Evolutionary conservation across 2,113 vertebrate species (phyloP).

Genomic region (Antennarius striatus): DNA sequence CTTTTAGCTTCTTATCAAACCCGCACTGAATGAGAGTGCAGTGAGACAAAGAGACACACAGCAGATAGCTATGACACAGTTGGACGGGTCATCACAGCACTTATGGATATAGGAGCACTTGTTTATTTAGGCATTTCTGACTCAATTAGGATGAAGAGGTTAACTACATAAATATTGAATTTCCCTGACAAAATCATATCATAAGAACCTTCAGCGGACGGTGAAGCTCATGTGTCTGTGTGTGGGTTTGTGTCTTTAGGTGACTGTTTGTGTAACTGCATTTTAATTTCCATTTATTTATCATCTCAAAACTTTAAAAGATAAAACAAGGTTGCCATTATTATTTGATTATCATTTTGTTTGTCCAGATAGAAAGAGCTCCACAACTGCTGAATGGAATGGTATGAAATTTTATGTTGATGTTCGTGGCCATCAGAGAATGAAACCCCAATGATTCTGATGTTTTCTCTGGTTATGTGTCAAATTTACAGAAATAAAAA

Average conservation of each 20-base stretch:
- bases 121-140: slow-evolving; percentile 7
- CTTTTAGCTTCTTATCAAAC: slow-evolving; percentile 9
- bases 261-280: neutral
- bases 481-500: neutral
- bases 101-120: too few relatives aligned
- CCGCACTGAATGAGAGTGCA: slow-evolving; percentile 27
- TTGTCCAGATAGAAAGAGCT: too few relatives aligned
- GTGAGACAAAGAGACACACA: slow-evolving; percentile 2
- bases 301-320: too few relatives aligned
- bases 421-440: too few relatives aligned
- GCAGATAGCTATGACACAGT: neutral
- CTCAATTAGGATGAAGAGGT: slow-evolving; percentile 45
- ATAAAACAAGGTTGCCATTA: too few relatives aligned
- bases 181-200: neutral
- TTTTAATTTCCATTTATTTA: too few relatives aligned
- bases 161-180: slow-evolving; percentile 48
- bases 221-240: slow-evolving; percentile 2
- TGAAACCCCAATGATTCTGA: too few relatives aligned
- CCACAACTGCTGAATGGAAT: too few relatives aligned
- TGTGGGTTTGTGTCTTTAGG: neutral
- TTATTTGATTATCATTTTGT: too few relatives aligned
- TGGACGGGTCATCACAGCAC: too few relatives aligned
- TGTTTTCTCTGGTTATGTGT: too few relatives aligned
- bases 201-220: slow-evolving; percentile 2
- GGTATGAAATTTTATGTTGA: too few relatives aligned